phyloP scores from a whole-genome alignment of 2,888 invertebrate species.

The Cetonia aurata region DNA sequence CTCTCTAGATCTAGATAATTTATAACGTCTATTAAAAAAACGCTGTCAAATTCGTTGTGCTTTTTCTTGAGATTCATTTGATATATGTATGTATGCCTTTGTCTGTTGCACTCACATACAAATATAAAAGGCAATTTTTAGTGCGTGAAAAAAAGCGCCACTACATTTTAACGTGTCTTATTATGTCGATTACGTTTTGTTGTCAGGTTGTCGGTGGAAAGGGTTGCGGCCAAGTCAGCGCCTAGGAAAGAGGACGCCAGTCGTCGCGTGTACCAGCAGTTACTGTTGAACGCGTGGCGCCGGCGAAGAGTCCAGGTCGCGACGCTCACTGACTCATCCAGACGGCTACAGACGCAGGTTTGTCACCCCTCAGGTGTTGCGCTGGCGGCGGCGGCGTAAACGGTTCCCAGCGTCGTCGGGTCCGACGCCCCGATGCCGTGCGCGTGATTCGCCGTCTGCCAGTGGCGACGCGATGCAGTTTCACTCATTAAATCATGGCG shows the following conservation, averaged over 20 bases:
- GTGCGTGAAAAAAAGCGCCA: not conserved
- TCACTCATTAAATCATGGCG: slow-evolving; percentile 23
- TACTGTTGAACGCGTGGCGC: slow-evolving; percentile 57
- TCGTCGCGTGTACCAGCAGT: slow-evolving; percentile 54
- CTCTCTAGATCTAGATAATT: no score
- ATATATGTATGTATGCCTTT: no score
- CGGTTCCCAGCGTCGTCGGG: slow-evolving; percentile 54
- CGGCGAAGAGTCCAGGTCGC: slow-evolving; percentile 53
- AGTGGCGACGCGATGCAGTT: slow-evolving; percentile 1
- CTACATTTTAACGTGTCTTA: slow-evolving; percentile 7
- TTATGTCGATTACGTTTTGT: slow-evolving; percentile 5
- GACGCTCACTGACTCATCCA: slow-evolving; percentile 54
- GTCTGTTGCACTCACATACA: no score
- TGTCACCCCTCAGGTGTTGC: slow-evolving; percentile 44
- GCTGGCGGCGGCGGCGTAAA: slow-evolving; percentile 50
- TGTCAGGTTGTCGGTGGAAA: slow-evolving; percentile 40
- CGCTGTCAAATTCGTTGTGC: no score
- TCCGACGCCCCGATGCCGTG: slow-evolving; percentile 52
- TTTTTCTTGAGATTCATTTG: no score
- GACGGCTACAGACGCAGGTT: slow-evolving; percentile 52
- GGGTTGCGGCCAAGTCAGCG: slow-evolving; percentile 20
- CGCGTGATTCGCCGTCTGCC: slow-evolving; percentile 22
- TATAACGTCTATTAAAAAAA: no score
- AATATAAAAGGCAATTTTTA: no score
- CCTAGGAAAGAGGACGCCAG: slow-evolving; percentile 49